phyloP scores from a whole-genome alignment of 2,113 vertebrate genomes.

The Anolis sagrei region DNA sequence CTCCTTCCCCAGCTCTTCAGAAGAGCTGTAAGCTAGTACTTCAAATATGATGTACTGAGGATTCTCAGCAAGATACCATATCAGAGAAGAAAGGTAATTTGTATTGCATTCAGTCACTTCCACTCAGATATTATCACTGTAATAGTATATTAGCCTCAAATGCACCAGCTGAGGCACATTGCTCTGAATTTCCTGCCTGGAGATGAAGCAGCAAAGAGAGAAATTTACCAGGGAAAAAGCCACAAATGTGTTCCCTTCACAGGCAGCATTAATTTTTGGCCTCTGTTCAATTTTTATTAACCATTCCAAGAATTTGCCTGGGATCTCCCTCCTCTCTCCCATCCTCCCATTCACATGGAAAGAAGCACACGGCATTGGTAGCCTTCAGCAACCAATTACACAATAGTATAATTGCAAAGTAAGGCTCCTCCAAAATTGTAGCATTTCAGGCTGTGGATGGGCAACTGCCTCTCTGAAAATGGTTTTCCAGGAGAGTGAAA shows the following conservation, averaged over 20 bases:
- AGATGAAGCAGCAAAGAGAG: neutral
- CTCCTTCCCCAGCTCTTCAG: conserved; percentile 2
- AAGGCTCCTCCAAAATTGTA: neutral
- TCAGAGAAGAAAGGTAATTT: conserved; percentile 38
- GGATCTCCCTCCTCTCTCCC: neutral
- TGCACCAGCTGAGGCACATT: conserved; percentile 16
- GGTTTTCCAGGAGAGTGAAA: neutral
- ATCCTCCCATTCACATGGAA: neutral
- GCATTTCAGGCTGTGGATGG: neutral
- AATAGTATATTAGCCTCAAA: conserved; percentile 45
- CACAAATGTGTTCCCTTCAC: neutral
- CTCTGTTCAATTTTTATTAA: conserved; percentile 18
- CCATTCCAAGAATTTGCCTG: neutral
- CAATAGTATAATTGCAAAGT: neutral
- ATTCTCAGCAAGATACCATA: conserved; percentile 30
- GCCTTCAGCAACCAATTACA: neutral
- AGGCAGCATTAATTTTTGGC: neutral
- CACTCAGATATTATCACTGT: conserved; percentile 31
- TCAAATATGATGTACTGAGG: conserved; percentile 32
- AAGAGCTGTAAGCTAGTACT: conserved; percentile 3
- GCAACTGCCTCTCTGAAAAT: too few relatives aligned
- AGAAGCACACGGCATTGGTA: neutral
- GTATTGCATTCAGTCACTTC: conserved; percentile 39
- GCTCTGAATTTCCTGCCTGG: conserved; percentile 28
- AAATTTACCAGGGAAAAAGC: neutral